Base-by-base conservation (phyloP, 2,113 vertebrate species). In the Callochromis pleurospilus region DNA sequence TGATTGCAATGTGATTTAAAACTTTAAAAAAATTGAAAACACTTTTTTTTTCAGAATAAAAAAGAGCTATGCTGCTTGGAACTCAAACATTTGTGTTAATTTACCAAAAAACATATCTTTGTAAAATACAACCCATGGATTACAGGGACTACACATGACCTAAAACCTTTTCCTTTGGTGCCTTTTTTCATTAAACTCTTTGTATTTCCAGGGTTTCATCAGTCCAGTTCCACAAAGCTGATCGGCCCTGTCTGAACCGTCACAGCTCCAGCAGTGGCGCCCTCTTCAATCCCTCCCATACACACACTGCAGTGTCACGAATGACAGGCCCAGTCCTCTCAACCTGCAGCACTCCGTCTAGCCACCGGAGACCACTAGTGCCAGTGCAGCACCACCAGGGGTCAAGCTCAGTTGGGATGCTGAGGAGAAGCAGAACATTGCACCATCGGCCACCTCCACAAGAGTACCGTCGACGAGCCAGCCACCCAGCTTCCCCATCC, bases 261-360 rank as follows among this genome's bases (percentile, higher is more conserved):
- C 96, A 96, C 91, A 96, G 96, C 89, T 96, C 96, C 45, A 96
- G 95, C 85, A 96, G 95, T 3, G 95, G 96, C 13, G 93, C 96
- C 17, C 93, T 96, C 65, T 96, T 96, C 81, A 95, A 92, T 87
- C 94, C 94, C 24, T 91, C 93, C 55, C 90, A 94, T 3, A 19
- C 84, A 33, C 93, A 94, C 7, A n/a, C 92, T 5, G 68, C 84
- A 29, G 79, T 90, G 15, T 84, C 94, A 36, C 87, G 92, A 10
- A 90, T 94, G 82, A 81, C 42, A 4, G 94, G 88, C 6, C 95
- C 94, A 0, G 81, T 91, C 79, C 93, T 96, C 62, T 96, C 96
- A 60, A 94, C 96, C 31, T 97, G 95, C 91, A 95, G 95, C 86
- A 96, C 96, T 9, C 96, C 96, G 2, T 95, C 95, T 54, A 95